Conservation (phyloP, 2,888 invertebrate species). For the Nebria brevicollis region DNA sequence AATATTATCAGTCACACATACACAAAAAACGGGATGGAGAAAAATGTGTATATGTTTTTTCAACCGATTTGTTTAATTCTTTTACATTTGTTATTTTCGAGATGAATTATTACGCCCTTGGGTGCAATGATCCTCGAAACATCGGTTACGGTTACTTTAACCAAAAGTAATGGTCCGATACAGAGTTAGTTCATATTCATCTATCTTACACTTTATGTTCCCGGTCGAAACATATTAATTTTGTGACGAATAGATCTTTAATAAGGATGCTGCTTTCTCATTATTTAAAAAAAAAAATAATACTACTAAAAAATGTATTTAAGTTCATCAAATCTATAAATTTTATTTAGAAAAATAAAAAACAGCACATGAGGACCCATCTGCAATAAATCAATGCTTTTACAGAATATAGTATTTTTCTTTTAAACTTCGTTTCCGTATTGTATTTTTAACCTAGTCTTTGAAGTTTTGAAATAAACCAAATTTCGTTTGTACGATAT, state of each 20-base stretch:
- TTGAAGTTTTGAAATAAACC: neutral
- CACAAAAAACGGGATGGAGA: neutral
- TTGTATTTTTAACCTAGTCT: neutral
- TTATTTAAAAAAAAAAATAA: too few species aligned
- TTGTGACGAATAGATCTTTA: too few species aligned
- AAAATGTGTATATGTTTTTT: neutral
- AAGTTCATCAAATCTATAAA: too few species aligned
- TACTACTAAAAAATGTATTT: too few species aligned
- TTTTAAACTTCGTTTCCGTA: neutral
- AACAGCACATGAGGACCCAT: neutral
- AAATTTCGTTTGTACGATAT: neutral
- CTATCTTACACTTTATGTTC: too few species aligned
- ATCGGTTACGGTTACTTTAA: too few species aligned
- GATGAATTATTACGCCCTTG: constrained; percentile 11
- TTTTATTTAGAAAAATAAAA: neutral
- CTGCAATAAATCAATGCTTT: neutral
- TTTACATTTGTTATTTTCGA: constrained; percentile 24
- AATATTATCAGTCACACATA: constrained; percentile 33
- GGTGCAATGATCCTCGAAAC: constrained; percentile 23
- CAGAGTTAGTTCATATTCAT: too few species aligned
- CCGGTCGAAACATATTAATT: too few species aligned
- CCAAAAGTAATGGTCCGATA: too few species aligned
- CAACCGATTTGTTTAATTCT: constrained; percentile 39
- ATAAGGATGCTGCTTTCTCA: too few species aligned
- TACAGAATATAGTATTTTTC: neutral